Evolutionary conservation across 1,140 invertebrate species (phyloP).

Genomic region (Calliphora vicina): DNA sequence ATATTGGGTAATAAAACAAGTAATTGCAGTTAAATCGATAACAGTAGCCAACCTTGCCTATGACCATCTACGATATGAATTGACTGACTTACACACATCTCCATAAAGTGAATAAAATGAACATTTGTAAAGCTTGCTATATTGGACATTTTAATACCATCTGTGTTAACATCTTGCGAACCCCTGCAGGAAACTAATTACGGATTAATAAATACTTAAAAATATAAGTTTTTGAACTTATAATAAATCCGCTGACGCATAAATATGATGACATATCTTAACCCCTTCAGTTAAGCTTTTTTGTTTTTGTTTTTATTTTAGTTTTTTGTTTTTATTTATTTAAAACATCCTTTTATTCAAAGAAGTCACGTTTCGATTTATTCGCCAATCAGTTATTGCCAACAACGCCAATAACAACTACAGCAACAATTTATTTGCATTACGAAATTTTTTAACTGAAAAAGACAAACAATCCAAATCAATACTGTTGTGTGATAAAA

Average conservation of each 20-base stretch:
- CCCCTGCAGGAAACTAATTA: too few relatives aligned
- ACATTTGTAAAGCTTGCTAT: too few relatives aligned
- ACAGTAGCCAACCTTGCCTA: too few relatives aligned
- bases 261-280: background rate
- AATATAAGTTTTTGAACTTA: too few relatives aligned
- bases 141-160: too few relatives aligned
- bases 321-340: slow-evolving; percentile 3
- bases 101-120: too few relatives aligned
- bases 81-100: too few relatives aligned
- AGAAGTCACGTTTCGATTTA: background rate
- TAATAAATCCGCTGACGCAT: background rate
- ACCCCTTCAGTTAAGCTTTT: background rate
- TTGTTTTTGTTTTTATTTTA: slow-evolving; percentile 3
- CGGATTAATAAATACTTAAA: too few relatives aligned
- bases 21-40: too few relatives aligned
- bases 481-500: background rate
- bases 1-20: too few relatives aligned
- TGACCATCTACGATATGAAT: too few relatives aligned
- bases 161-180: too few relatives aligned
- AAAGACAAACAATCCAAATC: background rate
- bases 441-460: background rate
- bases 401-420: background rate
- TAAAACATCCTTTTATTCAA: background rate
- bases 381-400: background rate
- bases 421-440: background rate